Evolutionary conservation across 1,140 invertebrate species (phyloP), one percentile per base, ranked within the genome.

Genomic region (Littorina saxatilis): DNA sequence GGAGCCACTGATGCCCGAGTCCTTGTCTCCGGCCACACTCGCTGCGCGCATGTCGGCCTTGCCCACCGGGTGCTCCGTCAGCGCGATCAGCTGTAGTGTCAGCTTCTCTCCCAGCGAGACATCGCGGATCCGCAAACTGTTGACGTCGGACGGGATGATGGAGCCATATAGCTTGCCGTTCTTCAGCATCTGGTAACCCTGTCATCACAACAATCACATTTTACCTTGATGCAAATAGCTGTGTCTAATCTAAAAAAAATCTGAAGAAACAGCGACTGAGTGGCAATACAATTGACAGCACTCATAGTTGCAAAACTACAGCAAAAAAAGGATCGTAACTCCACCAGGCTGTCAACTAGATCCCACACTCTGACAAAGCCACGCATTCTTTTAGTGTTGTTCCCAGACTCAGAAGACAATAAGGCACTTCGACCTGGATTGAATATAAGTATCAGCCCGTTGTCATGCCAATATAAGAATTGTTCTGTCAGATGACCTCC

Each of bases 151-250:
- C 0, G 91, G 91, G 52, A 93, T 91, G 43, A 91, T 88, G 15
- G 89, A 88, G 7, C 92, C 92, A 83, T 93, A 92, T 5, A 91
- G 80, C 35, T 90, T 88, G 27, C 91, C 89, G 87, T 93, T 91
- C 81, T 91, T 92, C 84, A 92, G 83, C 85, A 93, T 89, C 72
- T 92, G 91, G 81, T 92, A 93, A 37, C 92, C 92, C 91, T 92
- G 79, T 11, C 81, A 72, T 66, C 7, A 63, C 37, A 78, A 78
- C 39, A 9, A n/a, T 52, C 13, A 52, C 23, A 1, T 52, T 52
- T 52, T 11, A 1, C 23, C 47, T 52, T 52, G n/a, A n/a, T n/a
- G n/a, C n/a, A n/a, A n/a, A n/a, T n/a, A n/a, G n/a, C n/a, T n/a
- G n/a, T n/a, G n/a, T n/a, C n/a, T n/a, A n/a, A n/a, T n/a, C n/a